Base-by-base conservation (phyloP, 1,140 invertebrate genomes). In the Mycetomoellerius zeteki region DNA sequence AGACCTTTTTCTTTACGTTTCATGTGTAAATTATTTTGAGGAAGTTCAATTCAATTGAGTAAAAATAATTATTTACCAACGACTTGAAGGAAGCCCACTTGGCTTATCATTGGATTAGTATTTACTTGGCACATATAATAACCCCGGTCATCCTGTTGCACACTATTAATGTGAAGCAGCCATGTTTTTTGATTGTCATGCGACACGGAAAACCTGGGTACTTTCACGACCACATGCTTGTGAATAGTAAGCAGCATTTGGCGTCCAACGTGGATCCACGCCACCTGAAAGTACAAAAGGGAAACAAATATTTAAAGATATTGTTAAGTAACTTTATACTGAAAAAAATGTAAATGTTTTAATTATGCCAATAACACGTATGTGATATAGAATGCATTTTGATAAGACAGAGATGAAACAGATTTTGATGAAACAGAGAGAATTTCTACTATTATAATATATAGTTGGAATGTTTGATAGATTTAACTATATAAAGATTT, bases 51-150 rank as follows among this genome's bases (percentile, higher is more conserved):
- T 47, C 27, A 77, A 2, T 75, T 73, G 5, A 76, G 33, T 54
- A 24, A 60, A 50, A 62, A 47, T 30, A 10, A 71, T 43, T 77
- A 96, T 97, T 97, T 94, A 99, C 99, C 98, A 69, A 99, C 98
- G 86, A 99, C 98, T 96, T 99, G 98, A 6, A 99, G 96, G 94
- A 98, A 99, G 78, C 98, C 99, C 12, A 98, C 98, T 96, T 98
- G 98, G 93, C 97, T 98, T 86, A 99, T 99, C 98, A 99, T 99
- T 0, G 98, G 98, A 93, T 98, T 98, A n/a, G 98, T 98, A 94
- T 99, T 99, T 77, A 99, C 97, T 96, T 98, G 98, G 94, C 98
- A 98, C 98, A 98, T 98, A 95, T 98, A 99, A 94, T 98, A 98
- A 12, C 98, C 98, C 60, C 98, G 96, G 95, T 99, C 98, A 92